Conservation (phyloP, 2,888 invertebrate species). For the Acleris cristana region DNA sequence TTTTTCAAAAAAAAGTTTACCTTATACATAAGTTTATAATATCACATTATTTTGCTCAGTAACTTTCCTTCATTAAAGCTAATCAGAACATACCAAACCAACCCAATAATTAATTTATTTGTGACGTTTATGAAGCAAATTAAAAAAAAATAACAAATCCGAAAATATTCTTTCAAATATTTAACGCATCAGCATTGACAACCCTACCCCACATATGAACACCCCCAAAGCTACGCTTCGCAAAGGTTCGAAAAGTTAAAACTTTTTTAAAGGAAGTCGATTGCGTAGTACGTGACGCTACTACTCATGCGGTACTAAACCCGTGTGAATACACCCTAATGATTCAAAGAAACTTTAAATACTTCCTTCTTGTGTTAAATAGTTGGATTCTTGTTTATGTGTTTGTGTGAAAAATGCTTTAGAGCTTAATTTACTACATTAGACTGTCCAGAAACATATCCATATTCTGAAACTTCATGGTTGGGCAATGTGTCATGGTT, state of each 20-base stretch:
- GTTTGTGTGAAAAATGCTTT: not conserved
- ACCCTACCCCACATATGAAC: constrained; percentile 32
- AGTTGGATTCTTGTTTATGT: not conserved
- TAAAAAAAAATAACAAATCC: too few species aligned
- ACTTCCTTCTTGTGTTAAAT: not conserved
- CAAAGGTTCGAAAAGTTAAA: constrained; percentile 32
- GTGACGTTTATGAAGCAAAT: too few species aligned
- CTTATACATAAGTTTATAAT: too few species aligned
- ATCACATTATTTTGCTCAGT: too few species aligned
- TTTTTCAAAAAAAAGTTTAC: too few species aligned
- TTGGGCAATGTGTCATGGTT: too few species aligned
- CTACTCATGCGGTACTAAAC: constrained; percentile 23
- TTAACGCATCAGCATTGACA: not conserved
- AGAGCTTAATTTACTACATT: too few species aligned
- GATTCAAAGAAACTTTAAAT: constrained; percentile 34
- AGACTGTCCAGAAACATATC: too few species aligned
- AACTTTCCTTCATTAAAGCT: too few species aligned
- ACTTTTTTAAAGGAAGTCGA: constrained; percentile 37
- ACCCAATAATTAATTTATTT: too few species aligned
- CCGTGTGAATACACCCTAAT: constrained; percentile 30
- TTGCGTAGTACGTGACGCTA: constrained; percentile 33
- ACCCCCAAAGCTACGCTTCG: constrained; percentile 22
- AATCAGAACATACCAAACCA: too few species aligned
- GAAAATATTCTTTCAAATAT: not conserved
- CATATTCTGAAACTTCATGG: too few species aligned